Evolutionary conservation across 53 echinoderm and acorn worm genomes (phyloP).

Genomic region (Actinopyga echinites): DNA sequence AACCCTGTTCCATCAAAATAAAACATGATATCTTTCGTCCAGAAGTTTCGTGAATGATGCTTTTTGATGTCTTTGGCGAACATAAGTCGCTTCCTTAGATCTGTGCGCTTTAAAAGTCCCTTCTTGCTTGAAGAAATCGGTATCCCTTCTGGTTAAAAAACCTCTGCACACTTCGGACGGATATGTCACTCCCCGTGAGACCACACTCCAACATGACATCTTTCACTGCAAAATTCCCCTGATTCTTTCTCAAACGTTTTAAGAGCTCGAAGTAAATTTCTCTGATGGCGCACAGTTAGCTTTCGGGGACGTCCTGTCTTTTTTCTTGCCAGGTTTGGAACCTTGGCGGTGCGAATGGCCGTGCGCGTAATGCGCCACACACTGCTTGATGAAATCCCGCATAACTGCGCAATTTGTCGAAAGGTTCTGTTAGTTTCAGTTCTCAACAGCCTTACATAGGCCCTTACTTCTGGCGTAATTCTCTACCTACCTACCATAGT

Average conservation of each 20-base stretch:
- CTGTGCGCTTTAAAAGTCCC: neutral
- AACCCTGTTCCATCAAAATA: constrained; percentile 29
- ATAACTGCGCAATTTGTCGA: neutral
- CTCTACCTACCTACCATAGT: no score
- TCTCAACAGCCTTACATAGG: constrained; percentile 7
- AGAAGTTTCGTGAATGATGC: neutral
- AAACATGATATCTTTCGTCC: constrained; percentile 16
- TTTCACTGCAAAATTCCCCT: neutral
- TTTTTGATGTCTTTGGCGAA: neutral
- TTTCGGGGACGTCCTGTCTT: constrained; percentile 9
- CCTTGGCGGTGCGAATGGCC: neutral
- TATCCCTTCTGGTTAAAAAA: constrained; percentile 14
- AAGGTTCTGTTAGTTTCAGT: constrained; percentile 1
- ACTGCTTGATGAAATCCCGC: neutral
- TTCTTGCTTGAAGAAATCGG: neutral
- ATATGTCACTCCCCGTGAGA: constrained; percentile 3
- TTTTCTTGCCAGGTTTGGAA: neutral
- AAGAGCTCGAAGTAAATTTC: constrained; percentile 1
- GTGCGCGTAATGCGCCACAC: neutral
- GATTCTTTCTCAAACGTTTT: neutral
- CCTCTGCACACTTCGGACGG: neutral
- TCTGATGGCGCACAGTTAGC: constrained; percentile 3
- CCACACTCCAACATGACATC: neutral
- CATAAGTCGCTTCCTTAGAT: neutral
- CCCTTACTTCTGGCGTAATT: no score